Percentiles rank a stretch among this genome's conserved stretches.
These are phyloP conservation scores for Tortrix viridana DNA, from an alignment of 2,888 invertebrate species.

Conservation along the genomic window DNA sequence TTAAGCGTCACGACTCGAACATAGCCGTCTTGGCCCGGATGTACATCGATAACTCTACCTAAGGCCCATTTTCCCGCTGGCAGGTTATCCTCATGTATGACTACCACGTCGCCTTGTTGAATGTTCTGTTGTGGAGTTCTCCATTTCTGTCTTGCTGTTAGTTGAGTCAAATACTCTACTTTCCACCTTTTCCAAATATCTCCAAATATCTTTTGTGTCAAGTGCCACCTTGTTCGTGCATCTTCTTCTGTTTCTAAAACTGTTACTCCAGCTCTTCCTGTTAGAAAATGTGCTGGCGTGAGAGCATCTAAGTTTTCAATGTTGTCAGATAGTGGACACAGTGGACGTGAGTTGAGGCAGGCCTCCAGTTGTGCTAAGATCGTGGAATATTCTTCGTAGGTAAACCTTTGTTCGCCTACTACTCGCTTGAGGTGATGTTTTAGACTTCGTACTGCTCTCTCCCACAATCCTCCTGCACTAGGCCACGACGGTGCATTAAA, in stretches of 20 bases:
- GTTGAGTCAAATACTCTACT: conserved; percentile 28
- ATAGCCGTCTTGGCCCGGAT: background rate
- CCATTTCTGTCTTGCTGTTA: conserved; percentile 33
- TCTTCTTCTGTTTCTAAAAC: conserved; percentile 40
- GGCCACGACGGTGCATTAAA: too few species aligned
- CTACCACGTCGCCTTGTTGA: conserved; percentile 27
- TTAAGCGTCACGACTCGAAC: conserved; percentile 18
- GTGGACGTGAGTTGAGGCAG: conserved; percentile 43
- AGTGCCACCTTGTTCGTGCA: too few species aligned
- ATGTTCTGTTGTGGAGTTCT: conserved; percentile 19
- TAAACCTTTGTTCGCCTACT: conserved; percentile 44
- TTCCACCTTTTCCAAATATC: conserved; percentile 35
- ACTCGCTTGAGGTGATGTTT: conserved; percentile 42
- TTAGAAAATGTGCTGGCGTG: conserved; percentile 45
- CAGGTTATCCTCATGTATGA: conserved; percentile 37
- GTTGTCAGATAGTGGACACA: conserved; percentile 43
- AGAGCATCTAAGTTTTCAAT: conserved; percentile 42
- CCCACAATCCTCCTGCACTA: conserved; percentile 32
- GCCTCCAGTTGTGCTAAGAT: conserved; percentile 45
- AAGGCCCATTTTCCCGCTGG: conserved; percentile 38
- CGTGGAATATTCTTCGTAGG: conserved; percentile 43
- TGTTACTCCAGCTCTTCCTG: conserved; percentile 39
- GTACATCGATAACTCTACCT: conserved; percentile 22
- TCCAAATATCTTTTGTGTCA: too few species aligned
- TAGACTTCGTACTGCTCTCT: conserved; percentile 35